Evolutionary conservation across 2,797 vertebrate species (phyloP).

Genomic region (Pristis pectinata): DNA sequence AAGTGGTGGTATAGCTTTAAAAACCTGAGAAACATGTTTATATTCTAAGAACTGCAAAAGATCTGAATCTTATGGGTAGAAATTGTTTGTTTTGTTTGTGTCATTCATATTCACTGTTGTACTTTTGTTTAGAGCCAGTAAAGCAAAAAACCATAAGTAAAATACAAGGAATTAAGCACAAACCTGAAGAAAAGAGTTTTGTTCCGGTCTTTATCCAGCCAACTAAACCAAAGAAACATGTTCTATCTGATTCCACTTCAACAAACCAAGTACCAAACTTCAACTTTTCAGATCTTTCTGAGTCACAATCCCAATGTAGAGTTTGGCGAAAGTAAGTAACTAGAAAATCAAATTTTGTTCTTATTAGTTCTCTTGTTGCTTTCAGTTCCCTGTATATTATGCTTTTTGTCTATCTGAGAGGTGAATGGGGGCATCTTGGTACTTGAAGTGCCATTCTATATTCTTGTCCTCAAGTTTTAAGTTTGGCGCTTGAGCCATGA

Average conservation of each 20-base stretch:
- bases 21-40: neutral
- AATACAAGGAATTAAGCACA: neutral
- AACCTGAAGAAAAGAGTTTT: neutral
- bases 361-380: neutral
- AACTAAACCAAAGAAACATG: neutral
- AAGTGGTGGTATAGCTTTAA: neutral
- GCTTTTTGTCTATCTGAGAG: neutral
- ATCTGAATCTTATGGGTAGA: neutral
- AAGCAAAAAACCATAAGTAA: neutral
- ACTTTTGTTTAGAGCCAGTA: constrained; percentile 8
- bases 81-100: neutral
- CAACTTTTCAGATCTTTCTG: neutral
- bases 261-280: constrained; percentile 35
- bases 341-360: neutral
- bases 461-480: neutral
- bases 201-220: neutral
- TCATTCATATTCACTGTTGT: neutral
- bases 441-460: neutral
- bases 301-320: neutral
- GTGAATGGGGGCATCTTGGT: neutral
- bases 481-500: too few species aligned
- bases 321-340: neutral
- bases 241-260: neutral
- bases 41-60: neutral
- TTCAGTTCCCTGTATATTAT: neutral